Conservation (phyloP, 2,797 vertebrate genomes). For the Enteromius viviparus region DNA sequence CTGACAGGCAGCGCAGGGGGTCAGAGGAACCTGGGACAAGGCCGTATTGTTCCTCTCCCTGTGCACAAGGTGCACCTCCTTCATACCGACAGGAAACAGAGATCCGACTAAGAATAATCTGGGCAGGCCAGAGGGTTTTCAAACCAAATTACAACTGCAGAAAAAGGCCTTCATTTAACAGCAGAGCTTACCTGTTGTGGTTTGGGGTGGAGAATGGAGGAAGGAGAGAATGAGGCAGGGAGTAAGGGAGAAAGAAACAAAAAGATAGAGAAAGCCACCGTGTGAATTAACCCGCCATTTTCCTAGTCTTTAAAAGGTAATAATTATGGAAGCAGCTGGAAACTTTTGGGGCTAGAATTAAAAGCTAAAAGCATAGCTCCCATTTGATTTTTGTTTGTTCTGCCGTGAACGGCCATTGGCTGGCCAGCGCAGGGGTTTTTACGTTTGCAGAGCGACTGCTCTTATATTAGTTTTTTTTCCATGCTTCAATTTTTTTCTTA, state of each 20-base stretch:
- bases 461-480: conserved; percentile 50
- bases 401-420: conserved; percentile 66
- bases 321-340: conserved; percentile 87
- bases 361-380: conserved; percentile 83
- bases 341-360: conserved; percentile 81
- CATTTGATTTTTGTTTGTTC: conserved; percentile 87
- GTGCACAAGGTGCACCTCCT: conserved; percentile 69
- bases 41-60: conserved; percentile 74
- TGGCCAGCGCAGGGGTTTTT: conserved; percentile 28
- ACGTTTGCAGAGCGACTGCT: conserved; percentile 50
- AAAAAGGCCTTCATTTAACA: conserved; percentile 62
- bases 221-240: conserved; percentile 50
- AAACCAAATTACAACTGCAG: conserved; percentile 66
- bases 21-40: conserved; percentile 65
- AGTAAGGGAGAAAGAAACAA: conserved; percentile 49
- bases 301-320: conserved; percentile 75
- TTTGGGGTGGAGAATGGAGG: conserved; percentile 51
- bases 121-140: conserved; percentile 66
- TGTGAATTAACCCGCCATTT: conserved; percentile 79
- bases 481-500: conserved; percentile 67
- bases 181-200: conserved; percentile 79
- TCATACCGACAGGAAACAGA: conserved; percentile 70
- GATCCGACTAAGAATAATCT: conserved; percentile 58
- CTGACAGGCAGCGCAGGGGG: conserved; percentile 73
- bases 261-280: conserved; percentile 64